A percentile compares a stretch with the other conserved stretches of the same genome.
Evolutionary conservation across 2,888 invertebrate genomes (phyloP).

Genomic region (Hymenopus coronatus): DNA sequence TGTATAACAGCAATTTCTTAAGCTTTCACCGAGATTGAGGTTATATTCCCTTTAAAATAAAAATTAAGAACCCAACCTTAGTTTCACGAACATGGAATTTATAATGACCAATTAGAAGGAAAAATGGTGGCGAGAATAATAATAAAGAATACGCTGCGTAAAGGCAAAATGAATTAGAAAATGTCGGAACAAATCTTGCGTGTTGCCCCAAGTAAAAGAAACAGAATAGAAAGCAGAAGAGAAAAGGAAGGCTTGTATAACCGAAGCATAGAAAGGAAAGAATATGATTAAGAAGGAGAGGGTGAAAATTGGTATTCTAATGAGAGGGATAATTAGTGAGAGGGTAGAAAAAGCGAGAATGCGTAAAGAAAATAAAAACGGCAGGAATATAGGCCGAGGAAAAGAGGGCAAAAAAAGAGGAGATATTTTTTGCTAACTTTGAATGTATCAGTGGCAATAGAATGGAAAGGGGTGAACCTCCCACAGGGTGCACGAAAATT

Average conservation of each 20-base stretch:
- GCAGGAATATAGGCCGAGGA: not conserved
- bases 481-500: not conserved
- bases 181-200: not conserved
- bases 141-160: not conserved
- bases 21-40: not conserved
- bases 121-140: not conserved
- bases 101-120: not conserved
- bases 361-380: not conserved
- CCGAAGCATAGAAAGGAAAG: not conserved
- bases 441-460: not conserved
- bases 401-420: not conserved
- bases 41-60: not conserved
- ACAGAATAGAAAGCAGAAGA: not conserved
- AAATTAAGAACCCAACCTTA: not conserved
- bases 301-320: constrained; percentile 1
- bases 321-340: not conserved
- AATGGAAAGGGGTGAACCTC: not conserved
- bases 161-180: not conserved
- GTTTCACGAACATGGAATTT: not conserved
- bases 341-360: not conserved
- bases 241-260: not conserved
- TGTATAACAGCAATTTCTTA: not conserved
- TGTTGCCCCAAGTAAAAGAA: not conserved
- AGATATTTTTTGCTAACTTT: not conserved
- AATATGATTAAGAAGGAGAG: constrained; percentile 1